phyloP scores from a whole-genome alignment of 2,797 vertebrate species.

The Emydoidea blandingii region DNA sequence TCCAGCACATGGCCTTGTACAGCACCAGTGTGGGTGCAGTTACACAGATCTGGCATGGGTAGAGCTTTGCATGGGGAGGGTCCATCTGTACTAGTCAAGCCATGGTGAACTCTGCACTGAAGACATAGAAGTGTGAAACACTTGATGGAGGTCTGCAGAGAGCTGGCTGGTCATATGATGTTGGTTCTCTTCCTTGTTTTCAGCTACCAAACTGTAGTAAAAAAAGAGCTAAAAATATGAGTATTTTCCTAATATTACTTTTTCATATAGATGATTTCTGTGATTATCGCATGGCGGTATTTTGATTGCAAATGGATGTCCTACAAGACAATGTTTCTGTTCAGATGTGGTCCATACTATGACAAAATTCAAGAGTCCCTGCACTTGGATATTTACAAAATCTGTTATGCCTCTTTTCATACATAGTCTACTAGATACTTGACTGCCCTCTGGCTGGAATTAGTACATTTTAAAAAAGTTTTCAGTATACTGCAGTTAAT shows the following conservation, averaged over 20 bases:
- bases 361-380: not conserved
- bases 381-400: not conserved
- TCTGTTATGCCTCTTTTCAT: not conserved
- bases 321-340: not conserved
- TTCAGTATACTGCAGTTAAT: not conserved
- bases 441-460: not conserved
- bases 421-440: not conserved
- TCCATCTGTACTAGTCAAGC: not conserved
- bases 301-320: not conserved
- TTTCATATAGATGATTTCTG: not conserved
- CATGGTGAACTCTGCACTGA: not conserved
- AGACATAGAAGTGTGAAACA: not conserved
- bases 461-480: not conserved
- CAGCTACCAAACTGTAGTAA: not conserved
- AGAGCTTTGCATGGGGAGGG: not conserved
- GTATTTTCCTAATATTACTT: not conserved
- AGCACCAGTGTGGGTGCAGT: not conserved
- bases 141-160: not conserved
- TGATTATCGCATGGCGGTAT: not conserved
- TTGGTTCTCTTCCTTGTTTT: not conserved
- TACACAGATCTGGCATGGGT: not conserved
- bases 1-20: not conserved
- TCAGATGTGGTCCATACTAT: not conserved
- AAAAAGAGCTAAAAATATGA: not conserved
- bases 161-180: not conserved